Evolutionary conservation across 2,888 invertebrate genomes (phyloP), one percentile per base, ranked within the genome.

Genomic region (Chymomyza fuscimana): DNA sequence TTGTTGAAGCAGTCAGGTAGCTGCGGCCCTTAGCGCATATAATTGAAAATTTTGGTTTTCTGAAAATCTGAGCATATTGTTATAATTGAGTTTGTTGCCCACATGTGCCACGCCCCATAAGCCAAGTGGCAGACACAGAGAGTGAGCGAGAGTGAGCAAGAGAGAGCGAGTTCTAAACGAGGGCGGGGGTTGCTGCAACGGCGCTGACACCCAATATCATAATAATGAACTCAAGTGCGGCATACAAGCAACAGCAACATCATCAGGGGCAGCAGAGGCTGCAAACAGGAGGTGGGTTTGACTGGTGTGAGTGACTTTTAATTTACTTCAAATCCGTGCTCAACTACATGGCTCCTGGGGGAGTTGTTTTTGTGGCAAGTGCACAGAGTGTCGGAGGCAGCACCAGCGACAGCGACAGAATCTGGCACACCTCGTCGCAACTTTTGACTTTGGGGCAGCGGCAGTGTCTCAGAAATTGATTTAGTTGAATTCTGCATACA

Each of bases 51-150:
- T 36, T 66, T 67, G 59, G 29, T 52, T 46, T 65, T 52, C 32
- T 10, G 71, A 88, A 91, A 91, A 91, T 91, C 86, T 81, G 89
- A 91, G 91, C 91, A 91, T 91, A 91, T 91, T 91, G 91, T 89
- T 90, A 90, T 91, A 91, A 91, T 91, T 91, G 91, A 91, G 91
- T 91, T 91, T 91, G 82, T 67, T 71, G 77, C 78, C 75, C 75
- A 77, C 80, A 79, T 58, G 72, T 71, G 81, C 79, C 83, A 84
- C 82, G 82, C 82, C 84, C 68, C 63, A 58, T 12, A 67, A 65
- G 40, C 51, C 15, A 56, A 51, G 56, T 50, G 50, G 36, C 10
- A 56, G 59, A 1, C 19, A 5, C 52, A 66, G 46, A 74, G 73
- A 74, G 66, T 79, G 77, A 25, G 25, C 25, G 46, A 74, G 73